These are phyloP conservation scores for Cotesia vestalis DNA, from an alignment of 1,140 invertebrate genomes.

Conservation along the genomic window DNA sequence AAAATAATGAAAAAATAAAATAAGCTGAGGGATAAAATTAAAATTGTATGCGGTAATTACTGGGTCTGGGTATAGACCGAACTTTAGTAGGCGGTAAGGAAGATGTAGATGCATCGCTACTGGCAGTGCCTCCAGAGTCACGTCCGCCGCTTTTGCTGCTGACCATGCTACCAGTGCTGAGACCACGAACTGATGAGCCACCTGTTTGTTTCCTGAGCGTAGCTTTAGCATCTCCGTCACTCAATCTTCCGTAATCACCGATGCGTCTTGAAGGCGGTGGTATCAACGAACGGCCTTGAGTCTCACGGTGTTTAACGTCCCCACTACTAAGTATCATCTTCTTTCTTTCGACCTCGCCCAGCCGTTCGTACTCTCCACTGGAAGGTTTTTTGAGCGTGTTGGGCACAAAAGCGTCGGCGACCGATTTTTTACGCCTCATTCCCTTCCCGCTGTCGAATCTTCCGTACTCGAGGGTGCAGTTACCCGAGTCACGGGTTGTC, in stretches of 20 bases:
- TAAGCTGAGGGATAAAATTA: conserved; percentile 51
- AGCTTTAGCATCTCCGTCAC: conserved; percentile 65
- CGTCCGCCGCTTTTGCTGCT: conserved; percentile 65
- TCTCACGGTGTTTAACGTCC: conserved; percentile 59
- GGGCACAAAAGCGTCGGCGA: conserved; percentile 45
- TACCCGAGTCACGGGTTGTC: conserved; percentile 53
- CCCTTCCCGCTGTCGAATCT: conserved; percentile 52
- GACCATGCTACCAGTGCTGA: conserved; percentile 64
- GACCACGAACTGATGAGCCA: conserved; percentile 44
- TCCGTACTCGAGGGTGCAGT: conserved; percentile 59
- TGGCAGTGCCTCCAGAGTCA: conserved; percentile 66
- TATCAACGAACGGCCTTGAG: conserved; percentile 72
- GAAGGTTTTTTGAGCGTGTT: conserved; percentile 52
- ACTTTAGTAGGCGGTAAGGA: conserved; percentile 69
- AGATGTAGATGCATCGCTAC: conserved; percentile 69
- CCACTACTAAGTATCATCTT: conserved; percentile 45
- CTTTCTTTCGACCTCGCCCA: conserved; percentile 52
- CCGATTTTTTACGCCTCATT: conserved; percentile 68
- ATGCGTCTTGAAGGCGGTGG: conserved; percentile 67
- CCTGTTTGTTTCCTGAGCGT: conserved; percentile 57
- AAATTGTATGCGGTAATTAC: conserved; percentile 77
- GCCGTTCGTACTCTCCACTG: conserved; percentile 56
- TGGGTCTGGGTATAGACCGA: conserved; percentile 69
- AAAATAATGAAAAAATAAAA: background rate
- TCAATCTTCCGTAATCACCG: conserved; percentile 69